phyloP scores from a whole-genome alignment of 2,797 vertebrate genomes.

The Rhinichthys osculus region DNA sequence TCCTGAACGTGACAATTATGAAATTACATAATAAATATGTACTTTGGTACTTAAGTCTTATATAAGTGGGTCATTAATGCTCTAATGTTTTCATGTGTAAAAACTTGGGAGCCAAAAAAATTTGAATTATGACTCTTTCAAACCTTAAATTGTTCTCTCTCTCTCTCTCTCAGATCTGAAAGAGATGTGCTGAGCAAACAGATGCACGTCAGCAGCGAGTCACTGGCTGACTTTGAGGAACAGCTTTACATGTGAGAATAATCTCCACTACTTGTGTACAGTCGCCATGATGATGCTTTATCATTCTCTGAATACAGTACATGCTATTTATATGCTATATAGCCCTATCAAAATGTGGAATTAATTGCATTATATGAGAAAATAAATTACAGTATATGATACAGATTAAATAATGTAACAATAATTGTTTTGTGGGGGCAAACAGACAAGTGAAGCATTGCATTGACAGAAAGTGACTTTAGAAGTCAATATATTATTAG shows the following conservation, averaged over 20 bases:
- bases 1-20: too few species aligned
- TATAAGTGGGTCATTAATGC: background rate
- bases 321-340: background rate
- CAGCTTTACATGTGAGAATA: conserved; percentile 76
- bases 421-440: too few species aligned
- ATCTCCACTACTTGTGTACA: background rate
- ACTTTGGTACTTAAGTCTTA: background rate
- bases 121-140: background rate
- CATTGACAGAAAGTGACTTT: background rate
- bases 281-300: background rate
- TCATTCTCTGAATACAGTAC: background rate
- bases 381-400: background rate
- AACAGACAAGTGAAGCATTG: background rate
- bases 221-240: conserved; percentile 71
- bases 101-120: background rate
- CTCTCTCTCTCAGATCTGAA: conserved; percentile 60
- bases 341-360: background rate
- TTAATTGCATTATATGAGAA: background rate
- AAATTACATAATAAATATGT: background rate
- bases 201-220: conserved; percentile 65
- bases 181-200: conserved; percentile 46
- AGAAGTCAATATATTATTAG: background rate
- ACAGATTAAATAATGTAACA: background rate
- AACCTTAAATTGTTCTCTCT: background rate
- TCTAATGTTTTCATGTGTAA: background rate